A percentile compares a stretch with the other conserved stretches of the same genome.
Conservation (phyloP, 2,113 vertebrate species). For the Salvelinus sp. region DNA sequence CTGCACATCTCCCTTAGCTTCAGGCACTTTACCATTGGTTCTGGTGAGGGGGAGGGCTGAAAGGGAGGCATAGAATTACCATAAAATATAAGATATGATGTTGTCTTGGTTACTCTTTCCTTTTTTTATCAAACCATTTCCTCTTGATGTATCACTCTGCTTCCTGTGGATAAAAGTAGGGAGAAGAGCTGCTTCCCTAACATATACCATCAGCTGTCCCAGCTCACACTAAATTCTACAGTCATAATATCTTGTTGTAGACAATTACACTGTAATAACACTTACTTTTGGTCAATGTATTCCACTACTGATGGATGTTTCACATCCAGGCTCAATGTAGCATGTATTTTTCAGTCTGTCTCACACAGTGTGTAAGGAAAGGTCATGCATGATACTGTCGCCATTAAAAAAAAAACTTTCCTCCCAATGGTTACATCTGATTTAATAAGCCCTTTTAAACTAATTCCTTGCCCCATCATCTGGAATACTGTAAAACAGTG, state of each 20-base stretch:
- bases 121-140: conserved; percentile 53
- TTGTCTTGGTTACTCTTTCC: neutral
- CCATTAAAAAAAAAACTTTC: neutral
- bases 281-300: too few relatives aligned
- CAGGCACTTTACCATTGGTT: conserved; percentile 7
- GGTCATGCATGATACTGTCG: too few relatives aligned
- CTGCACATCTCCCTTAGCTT: neutral
- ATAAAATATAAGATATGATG: neutral
- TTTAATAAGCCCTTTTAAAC: conserved; percentile 14
- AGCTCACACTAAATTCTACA: too few relatives aligned
- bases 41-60: conserved; percentile 2
- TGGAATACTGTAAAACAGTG: conserved; percentile 33
- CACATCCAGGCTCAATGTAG: too few relatives aligned
- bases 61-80: neutral
- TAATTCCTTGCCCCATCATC: conserved; percentile 31
- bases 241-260: neutral
- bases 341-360: too few relatives aligned
- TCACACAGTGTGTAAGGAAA: too few relatives aligned
- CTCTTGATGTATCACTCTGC: conserved; percentile 59
- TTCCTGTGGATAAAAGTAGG: conserved; percentile 61
- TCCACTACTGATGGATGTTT: too few relatives aligned
- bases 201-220: neutral
- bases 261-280: neutral
- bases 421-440: conserved; percentile 27
- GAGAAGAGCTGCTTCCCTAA: conserved; percentile 16